Percentiles rank a stretch among this genome's conserved stretches.
Conservation (phyloP, 2,797 vertebrate species). For the Danio albolineatus region DNA sequence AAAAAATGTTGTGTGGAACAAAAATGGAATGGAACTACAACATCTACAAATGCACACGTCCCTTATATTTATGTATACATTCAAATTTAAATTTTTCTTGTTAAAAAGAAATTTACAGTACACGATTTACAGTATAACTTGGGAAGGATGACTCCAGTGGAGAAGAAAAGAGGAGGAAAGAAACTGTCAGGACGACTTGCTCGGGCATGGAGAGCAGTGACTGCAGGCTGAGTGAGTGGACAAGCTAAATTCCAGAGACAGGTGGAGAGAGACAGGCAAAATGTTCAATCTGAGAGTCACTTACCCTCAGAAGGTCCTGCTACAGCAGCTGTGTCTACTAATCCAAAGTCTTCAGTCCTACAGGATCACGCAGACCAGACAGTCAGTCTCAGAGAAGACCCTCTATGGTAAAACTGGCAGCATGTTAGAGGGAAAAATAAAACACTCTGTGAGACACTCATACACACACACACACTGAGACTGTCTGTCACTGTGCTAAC, state of each 20-base stretch:
- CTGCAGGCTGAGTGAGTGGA: conserved; percentile 43
- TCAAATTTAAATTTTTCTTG: not conserved
- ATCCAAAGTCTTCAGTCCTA: conserved; percentile 37
- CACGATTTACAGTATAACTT: not conserved
- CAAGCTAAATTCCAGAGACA: conserved; percentile 64
- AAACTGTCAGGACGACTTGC: conserved; percentile 42
- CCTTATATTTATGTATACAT: not conserved
- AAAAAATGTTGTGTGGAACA: not conserved
- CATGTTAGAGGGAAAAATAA: conserved; percentile 32
- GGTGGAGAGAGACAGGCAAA: conserved; percentile 54
- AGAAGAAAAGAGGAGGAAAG: conserved; percentile 24
- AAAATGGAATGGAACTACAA: not conserved
- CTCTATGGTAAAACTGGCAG: conserved; percentile 16
- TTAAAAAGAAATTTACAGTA: not conserved
- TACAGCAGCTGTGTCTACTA: conserved; percentile 39
- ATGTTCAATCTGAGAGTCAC: conserved; percentile 9
- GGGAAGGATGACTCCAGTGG: not conserved
- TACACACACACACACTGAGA: conserved; percentile 54
- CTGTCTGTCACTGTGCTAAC: conserved; percentile 53
- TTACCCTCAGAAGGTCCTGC: conserved; percentile 43
- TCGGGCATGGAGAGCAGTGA: conserved; percentile 51
- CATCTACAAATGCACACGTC: not conserved
- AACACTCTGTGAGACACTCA: conserved; percentile 47
- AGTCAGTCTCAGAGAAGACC: conserved; percentile 17
- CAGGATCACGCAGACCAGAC: conserved; percentile 33